Evolutionary conservation across 2,113 vertebrate species (phyloP).

Genomic region (Paramormyrops kingsleyae): DNA sequence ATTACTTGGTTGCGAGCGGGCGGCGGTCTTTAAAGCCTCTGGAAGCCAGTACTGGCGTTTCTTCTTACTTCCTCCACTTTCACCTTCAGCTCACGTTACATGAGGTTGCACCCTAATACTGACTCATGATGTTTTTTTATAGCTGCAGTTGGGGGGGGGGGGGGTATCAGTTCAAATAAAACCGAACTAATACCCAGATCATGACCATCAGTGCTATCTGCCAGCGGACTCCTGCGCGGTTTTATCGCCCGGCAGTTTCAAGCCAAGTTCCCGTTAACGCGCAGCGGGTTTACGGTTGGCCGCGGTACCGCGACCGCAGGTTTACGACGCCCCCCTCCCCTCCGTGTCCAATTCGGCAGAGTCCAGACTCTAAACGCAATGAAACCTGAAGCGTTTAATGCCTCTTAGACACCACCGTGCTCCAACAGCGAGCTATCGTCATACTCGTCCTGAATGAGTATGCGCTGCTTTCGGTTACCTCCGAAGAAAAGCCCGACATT

Average conservation of each 20-base stretch:
- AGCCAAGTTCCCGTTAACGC: not conserved
- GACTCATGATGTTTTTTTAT: not conserved
- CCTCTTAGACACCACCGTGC: not conserved
- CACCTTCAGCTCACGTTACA: not conserved
- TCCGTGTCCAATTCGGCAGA: not conserved
- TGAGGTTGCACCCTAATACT: slow-evolving; percentile 16
- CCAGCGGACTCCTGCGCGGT: not conserved
- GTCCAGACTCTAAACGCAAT: not conserved
- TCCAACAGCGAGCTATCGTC: not conserved
- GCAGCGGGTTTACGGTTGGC: not conserved
- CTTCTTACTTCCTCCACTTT: not conserved
- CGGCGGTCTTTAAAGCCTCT: not conserved
- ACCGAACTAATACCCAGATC: not conserved
- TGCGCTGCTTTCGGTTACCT: not conserved
- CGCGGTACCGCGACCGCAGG: not conserved
- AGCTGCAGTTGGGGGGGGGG: not conserved
- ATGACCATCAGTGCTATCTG: not conserved
- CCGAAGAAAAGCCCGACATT: not conserved
- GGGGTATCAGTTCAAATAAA: not conserved
- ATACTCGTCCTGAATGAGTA: not conserved
- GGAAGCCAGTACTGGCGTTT: not conserved
- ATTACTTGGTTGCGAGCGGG: not conserved
- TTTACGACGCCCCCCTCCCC: not conserved
- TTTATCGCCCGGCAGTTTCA: not conserved
- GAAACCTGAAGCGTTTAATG: not conserved